Conservation (phyloP, 2,888 invertebrate species). For the Eristalis tenax region DNA sequence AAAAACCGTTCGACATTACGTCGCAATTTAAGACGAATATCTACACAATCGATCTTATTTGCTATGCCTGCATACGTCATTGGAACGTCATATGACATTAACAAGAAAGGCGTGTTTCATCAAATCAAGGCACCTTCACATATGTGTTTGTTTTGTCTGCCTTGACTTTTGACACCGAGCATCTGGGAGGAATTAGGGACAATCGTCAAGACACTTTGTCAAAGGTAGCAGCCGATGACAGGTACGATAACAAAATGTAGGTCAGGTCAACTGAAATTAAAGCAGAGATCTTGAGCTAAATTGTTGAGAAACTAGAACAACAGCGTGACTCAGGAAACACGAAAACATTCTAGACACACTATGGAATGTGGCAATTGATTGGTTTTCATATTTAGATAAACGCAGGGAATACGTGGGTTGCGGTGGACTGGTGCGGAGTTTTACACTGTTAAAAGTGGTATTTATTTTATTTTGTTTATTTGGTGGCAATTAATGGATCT, state of each 20-base stretch:
- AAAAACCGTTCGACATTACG: not conserved
- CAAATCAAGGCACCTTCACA: no score
- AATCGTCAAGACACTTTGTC: not conserved
- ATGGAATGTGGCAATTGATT: not conserved
- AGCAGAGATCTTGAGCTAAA: not conserved
- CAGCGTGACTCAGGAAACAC: not conserved
- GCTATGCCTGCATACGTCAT: not conserved
- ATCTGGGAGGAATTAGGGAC: constrained; percentile 1
- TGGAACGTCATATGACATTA: constrained; percentile 10
- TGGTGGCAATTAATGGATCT: not conserved
- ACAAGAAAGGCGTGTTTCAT: not conserved
- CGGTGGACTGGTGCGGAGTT: not conserved
- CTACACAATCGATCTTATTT: constrained; percentile 3
- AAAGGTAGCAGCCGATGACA: constrained; percentile 19
- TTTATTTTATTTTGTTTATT: not conserved
- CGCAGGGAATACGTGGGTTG: not conserved
- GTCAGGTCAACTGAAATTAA: constrained; percentile 23
- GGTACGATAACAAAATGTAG: constrained; percentile 11
- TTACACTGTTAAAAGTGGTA: not conserved
- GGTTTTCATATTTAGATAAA: not conserved
- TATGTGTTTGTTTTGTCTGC: not conserved
- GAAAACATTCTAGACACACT: not conserved
- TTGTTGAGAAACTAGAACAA: constrained; percentile 22
- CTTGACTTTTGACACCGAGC: constrained; percentile 9
- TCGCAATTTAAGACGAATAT: constrained; percentile 38